Percentiles rank a stretch among this genome's conserved stretches.
These are phyloP conservation scores for Eidolon helvum DNA, from an alignment of 2,113 vertebrate species.

Conservation along the genomic window DNA sequence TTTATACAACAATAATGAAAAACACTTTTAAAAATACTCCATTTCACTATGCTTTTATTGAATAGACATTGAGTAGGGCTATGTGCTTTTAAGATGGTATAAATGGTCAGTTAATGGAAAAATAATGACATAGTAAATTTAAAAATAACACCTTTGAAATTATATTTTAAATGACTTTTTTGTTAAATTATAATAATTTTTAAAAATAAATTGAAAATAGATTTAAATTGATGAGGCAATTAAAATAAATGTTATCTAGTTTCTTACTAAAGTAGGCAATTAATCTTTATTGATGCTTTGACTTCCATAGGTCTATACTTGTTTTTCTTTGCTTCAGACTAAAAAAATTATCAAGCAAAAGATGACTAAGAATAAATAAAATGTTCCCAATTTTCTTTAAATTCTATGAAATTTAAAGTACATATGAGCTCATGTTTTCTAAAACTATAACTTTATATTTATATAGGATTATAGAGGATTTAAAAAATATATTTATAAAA, in stretches of 20 bases:
- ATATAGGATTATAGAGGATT: not conserved
- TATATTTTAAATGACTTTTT: conserved; percentile 54
- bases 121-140: conserved; percentile 52
- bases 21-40: not conserved
- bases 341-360: conserved; percentile 48
- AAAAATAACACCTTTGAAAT: conserved; percentile 42
- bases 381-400: not conserved
- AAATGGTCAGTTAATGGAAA: conserved; percentile 55
- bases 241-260: conserved; percentile 68
- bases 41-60: conserved; percentile 1
- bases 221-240: conserved; percentile 62
- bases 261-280: conserved; percentile 52
- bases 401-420: conserved; percentile 8
- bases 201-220: conserved; percentile 65
- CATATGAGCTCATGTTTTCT: not conserved
- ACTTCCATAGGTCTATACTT: not conserved
- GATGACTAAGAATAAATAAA: not conserved
- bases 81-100: conserved; percentile 20
- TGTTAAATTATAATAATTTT: conserved; percentile 48
- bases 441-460: conserved; percentile 10
- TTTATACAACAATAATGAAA: conserved; percentile 23
- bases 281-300: conserved; percentile 35
- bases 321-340: not conserved
- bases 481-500: not conserved
- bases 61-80: not conserved